Evolutionary conservation across 2,888 invertebrate species (phyloP), one percentile per base, ranked within the genome.

Genomic region (Sarcophaga rosellei): DNA sequence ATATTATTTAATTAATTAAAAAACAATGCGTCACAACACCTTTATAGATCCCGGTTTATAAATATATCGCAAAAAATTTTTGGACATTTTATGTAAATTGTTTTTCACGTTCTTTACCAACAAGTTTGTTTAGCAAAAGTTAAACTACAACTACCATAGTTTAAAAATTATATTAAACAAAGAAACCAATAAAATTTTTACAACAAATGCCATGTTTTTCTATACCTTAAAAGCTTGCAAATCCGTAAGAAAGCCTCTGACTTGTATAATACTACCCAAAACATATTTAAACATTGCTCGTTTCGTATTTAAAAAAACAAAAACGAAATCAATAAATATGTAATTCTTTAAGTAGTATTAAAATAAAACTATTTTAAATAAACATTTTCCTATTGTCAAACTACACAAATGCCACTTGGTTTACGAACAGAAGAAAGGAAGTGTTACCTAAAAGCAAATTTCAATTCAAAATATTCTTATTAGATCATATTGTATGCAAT

Each of bases 231-330:
- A 82, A 3, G 65, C 59, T 6, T 25, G n/a, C 4, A 69, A 20
- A 35, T 76, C 57, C 20, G 65, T 76, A 21, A 82, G 25, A 65
- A 82, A 84, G 17, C 69, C 74, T 75, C 84, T 79, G 25, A 12
- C 25, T 70, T 84, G 74, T 3, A 77, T 69, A 65, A 78, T 59
- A 63, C 68, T 20, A 57, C 68, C 44, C 63, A 78, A 15, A 25
- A 45, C 68, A 25, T 68, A 74, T 79, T 74, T 79, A 78, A 83
- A 78, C 83, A 84, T 84, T 62, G 53, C 66, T 21, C 1, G 25
- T 25, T n/a, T n/a, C 17, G 61, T 61, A 11, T 61, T 69, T n/a
- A 23, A 21, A 20, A 5, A 61, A 70, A 35, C 10, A 35, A 35
- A 53, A 17, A 5, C 53, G 3, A 53, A 53, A 53, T 15, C 35